Base-by-base conservation (phyloP, 2,888 invertebrate genomes). In the Chesias legatella region DNA sequence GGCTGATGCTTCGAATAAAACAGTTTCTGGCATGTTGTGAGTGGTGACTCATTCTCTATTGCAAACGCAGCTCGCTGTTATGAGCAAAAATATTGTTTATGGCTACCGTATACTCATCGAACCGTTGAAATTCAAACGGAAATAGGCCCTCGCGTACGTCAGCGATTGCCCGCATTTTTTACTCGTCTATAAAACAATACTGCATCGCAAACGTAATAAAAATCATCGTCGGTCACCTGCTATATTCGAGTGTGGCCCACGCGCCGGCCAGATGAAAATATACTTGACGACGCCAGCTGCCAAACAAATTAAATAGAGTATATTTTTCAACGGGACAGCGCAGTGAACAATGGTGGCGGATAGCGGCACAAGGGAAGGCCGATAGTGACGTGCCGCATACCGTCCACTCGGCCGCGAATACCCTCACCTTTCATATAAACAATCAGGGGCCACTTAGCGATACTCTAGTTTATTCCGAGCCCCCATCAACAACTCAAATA, bases 291-390 rank as follows among this genome's bases (percentile, higher is more conserved):
- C 59, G 72, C 58, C 53, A 62, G 76, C 71, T 85, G 86, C 85
- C 86, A 86, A 84, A 79, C 75, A 82, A 79, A 84, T 84, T 80
- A 75, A 84, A 84, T 77, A 76, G 75, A 79, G 71, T 70, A 77
- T 68, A 83, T 84, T 84, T 82, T 85, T 86, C 77, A 78, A 67
- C 64, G 56, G 57, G 75, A 76, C 74, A 71, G 77, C 56, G 66
- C 63, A 60, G 58, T 71, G 79, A 80, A 85, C 85, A 83, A 86
- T 84, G 79, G 76, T 74, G 67, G 72, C 59, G 64, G 10, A 10
- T 34, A 24, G 13, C 13, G 13, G 67, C 63, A 75, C 75, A 75
- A 74, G 70, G 77, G 72, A 79, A 80, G 79, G 77, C 64, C 74
- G 56, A 45, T 28, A 31, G 51, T 69, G 73, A 77, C 67, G 65